Base-by-base conservation (phyloP, 2,888 invertebrate genomes). In the Megaustenia siamemsis region DNA sequence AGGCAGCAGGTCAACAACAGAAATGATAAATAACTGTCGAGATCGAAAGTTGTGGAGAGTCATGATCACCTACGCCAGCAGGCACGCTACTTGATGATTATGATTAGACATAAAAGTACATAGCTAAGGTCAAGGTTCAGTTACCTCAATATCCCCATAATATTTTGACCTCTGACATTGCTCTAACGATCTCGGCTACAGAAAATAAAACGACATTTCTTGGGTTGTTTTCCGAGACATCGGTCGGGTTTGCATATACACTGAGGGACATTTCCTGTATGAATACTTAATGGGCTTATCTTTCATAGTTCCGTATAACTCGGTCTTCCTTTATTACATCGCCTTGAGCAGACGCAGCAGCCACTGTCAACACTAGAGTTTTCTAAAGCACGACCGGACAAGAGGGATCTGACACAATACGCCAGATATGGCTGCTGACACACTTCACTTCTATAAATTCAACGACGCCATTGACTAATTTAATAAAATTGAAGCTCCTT, bases 401-500 rank as follows among this genome's bases (percentile, higher is more conserved):
- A 43, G n/a, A n/a, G 71, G 71, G 12, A n/a, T 24, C 71, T 45
- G 45, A 73, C 45, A 43, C 71, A 73, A 73, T 73, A 73, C 43
- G 43, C 71, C 71, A 43, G 71, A 73, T 73, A 73, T 73, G 71
- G 71, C 71, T 45, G 15, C 45, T 45, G 6, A 43, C 71, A 73
- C 43, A 73, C 43, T 73, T 28, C n/a, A 38, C 28, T 43, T 73
- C 45, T n/a, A 73, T 73, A 73, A 73, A 73, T 73, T 73, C 71
- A 28, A 45, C 45, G 28, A 73, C n/a, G 38, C 45, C n/a, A 28
- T 28, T 2, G 45, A 28, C 28, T 45, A 73, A 73, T 45, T 73
- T 45, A 28, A 73, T 73, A 73, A 73, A 71, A 73, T 73, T 45
- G 71, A 73, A 73, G 71, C 18, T 28, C 43, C n/a, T 12, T 43